Percentiles rank a stretch among this genome's conserved stretches.
Conservation (phyloP, 2,888 invertebrate species). For the Agriopis leucophaearia region DNA sequence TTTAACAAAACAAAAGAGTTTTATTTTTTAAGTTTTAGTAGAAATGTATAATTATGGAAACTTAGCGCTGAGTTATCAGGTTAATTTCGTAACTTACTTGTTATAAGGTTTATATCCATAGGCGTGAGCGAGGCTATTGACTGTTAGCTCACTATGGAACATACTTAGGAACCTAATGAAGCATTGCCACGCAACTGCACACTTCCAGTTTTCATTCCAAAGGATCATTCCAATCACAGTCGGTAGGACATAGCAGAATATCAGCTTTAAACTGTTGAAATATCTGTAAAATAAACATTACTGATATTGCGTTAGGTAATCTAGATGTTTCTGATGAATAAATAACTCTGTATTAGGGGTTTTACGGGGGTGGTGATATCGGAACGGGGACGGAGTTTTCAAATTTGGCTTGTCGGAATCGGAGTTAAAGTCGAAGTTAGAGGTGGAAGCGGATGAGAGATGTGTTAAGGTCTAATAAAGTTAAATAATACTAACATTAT, state of each 20-base stretch:
- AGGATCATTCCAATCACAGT: slow-evolving; percentile 88
- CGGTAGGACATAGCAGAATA: slow-evolving; percentile 91
- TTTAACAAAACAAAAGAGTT: too few relatives aligned
- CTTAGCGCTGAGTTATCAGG: not conserved
- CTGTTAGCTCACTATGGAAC: slow-evolving; percentile 95
- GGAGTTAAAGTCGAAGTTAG: too few relatives aligned
- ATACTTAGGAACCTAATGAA: slow-evolving; percentile 91
- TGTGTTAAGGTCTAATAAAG: too few relatives aligned
- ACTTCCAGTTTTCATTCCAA: slow-evolving; percentile 90
- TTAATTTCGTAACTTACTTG: slow-evolving; percentile 63
- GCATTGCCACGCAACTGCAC: slow-evolving; percentile 90
- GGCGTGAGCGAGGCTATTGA: slow-evolving; percentile 94
- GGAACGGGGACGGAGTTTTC: too few relatives aligned
- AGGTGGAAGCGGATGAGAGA: too few relatives aligned
- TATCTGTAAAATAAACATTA: slow-evolving; percentile 75
- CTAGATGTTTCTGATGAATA: too few relatives aligned
- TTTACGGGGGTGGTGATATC: too few relatives aligned
- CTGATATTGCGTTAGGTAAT: not conserved
- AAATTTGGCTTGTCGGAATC: too few relatives aligned
- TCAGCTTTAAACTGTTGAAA: slow-evolving; percentile 88
- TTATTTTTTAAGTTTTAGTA: too few relatives aligned
- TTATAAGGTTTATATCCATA: slow-evolving; percentile 87
- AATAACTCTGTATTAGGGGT: too few relatives aligned
- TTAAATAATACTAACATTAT: too few relatives aligned
- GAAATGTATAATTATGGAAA: too few relatives aligned